Conservation (phyloP, 1,140 invertebrate species). For the Drosophila busckii region DNA sequence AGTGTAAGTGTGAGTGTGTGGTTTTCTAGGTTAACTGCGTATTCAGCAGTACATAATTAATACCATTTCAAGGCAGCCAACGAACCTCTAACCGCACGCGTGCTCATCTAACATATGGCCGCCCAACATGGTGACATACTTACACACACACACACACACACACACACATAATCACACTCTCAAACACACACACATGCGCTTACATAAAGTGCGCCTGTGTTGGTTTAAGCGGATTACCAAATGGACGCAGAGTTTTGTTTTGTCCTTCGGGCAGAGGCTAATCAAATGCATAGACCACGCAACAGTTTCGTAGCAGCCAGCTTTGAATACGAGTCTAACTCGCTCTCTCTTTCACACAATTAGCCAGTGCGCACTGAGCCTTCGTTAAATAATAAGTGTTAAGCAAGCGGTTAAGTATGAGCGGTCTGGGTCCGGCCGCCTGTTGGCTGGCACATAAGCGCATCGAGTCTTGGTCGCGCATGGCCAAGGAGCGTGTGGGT, state of each 20-base stretch:
- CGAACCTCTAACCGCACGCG: constrained; percentile 30
- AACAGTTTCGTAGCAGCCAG: neutral
- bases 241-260: neutral
- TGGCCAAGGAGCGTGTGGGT: constrained; percentile 83
- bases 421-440: constrained; percentile 83
- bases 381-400: constrained; percentile 1
- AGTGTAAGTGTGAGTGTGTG: too few species aligned
- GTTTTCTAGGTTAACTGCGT: constrained; percentile 4
- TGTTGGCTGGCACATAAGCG: constrained; percentile 86
- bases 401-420: constrained; percentile 78
- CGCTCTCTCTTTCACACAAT: too few species aligned
- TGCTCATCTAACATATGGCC: too few species aligned
- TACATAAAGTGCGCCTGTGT: constrained; percentile 7
- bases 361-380: neutral
- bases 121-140: too few species aligned
- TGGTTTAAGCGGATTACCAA: constrained; percentile 49
- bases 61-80: constrained; percentile 27
- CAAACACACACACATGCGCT: too few species aligned
- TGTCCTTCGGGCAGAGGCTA: neutral
- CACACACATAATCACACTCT: too few species aligned
- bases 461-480: constrained; percentile 85
- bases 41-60: constrained; percentile 40
- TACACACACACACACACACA: too few species aligned
- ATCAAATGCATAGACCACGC: neutral
- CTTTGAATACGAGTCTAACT: too few species aligned